Evolutionary conservation across 2,797 vertebrate species (phyloP), one percentile per base, ranked within the genome.

Genomic region (Muraenolepis orangiensis): DNA sequence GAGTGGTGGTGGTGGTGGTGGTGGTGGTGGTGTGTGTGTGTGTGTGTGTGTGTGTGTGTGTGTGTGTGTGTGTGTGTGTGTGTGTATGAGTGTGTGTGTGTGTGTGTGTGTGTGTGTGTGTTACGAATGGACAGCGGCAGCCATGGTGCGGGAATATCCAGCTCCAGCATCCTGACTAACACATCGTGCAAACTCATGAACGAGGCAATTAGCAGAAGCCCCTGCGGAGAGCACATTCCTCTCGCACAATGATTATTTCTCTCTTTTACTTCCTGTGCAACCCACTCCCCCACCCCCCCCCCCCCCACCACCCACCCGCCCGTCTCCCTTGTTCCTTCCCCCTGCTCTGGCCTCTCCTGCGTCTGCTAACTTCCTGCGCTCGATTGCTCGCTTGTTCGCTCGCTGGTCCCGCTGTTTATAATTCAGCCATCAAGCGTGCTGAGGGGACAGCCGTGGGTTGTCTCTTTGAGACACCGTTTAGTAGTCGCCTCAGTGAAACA

Each of bases 161-260:
- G 85, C 90, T 92, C 90, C 87, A 90, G 89, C 82, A 81, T 87
- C 85, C 82, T 57, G 51, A 57, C 51, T 57, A 23, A 57, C 51
- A 57, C 51, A 57, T 57, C 51, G 10, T 81, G 80, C 86, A 88
- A 87, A 89, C 87, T 87, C 88, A 82, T 87, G 89, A 92, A 88
- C 79, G 85, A 91, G 86, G 90, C 91, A 94, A 94, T 93, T 93
- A 94, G 88, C 88, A 85, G 84, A 81, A 87, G 87, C 91, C 90
- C 91, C 89, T 83, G 86, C 88, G 91, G 91, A 89, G 88, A 85
- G 79, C 78, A 85, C 87, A 85, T 85, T 86, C 76, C 84, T 86
- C 85, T 84, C 81, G 73, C 84, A 84, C 84, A 85, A 76, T 87
- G 84, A 87, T 90, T 87, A 87, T 85, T 84, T 80, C 74, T 70